Conservation (phyloP, 2,797 vertebrate species). For the Synaphobranchus kaupii region DNA sequence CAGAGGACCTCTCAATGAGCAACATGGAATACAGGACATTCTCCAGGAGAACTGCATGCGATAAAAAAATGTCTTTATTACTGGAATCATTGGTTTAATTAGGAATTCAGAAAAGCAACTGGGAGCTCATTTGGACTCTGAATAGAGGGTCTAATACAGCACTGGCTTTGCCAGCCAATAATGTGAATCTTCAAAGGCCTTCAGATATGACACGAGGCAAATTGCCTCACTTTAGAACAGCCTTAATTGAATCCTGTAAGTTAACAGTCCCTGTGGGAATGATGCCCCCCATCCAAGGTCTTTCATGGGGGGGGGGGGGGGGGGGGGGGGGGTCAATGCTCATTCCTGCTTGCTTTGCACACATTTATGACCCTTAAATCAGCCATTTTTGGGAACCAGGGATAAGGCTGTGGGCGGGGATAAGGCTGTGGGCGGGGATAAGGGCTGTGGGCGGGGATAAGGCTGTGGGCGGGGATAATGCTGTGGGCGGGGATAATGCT, state of each 20-base stretch:
- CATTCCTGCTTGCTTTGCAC: constrained; percentile 25
- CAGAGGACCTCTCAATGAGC: not conserved
- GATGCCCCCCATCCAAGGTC: constrained; percentile 33
- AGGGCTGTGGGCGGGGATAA: no score
- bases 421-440: no score
- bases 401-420: no score
- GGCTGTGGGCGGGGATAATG: no score
- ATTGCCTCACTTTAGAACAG: constrained; percentile 59
- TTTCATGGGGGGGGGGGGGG: constrained; percentile 24
- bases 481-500: no score
- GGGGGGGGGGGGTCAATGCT: not conserved
- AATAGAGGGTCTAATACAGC: constrained; percentile 44
- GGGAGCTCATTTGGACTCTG: constrained; percentile 57
- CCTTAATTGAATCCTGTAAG: constrained; percentile 59
- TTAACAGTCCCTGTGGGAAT: constrained; percentile 34
- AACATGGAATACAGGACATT: not conserved
- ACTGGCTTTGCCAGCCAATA: constrained; percentile 48
- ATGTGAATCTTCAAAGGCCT: constrained; percentile 57
- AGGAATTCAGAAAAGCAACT: constrained; percentile 12
- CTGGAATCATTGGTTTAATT: constrained; percentile 32
- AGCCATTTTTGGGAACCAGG: not conserved
- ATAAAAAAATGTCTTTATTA: constrained; percentile 25
- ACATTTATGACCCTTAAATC: not conserved
- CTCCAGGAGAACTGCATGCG: not conserved
- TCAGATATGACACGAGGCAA: constrained; percentile 48